Evolutionary conservation across 2,888 invertebrate genomes (phyloP).

Genomic region (Eupithecia subfuscata): DNA sequence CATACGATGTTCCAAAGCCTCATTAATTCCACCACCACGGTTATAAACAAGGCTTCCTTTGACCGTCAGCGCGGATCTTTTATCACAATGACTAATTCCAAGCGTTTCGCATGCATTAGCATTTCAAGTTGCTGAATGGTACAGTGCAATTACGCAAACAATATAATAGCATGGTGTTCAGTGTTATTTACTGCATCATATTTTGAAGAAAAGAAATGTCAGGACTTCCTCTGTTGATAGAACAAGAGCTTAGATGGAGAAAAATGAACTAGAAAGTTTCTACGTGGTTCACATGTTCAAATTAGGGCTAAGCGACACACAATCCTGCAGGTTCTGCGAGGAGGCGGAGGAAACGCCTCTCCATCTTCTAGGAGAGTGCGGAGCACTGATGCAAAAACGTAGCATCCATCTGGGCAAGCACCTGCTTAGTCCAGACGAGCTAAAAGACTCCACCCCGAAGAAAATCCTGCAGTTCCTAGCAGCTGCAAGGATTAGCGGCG

Average conservation of each 20-base stretch:
- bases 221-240: conserved; percentile 50
- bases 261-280: background rate
- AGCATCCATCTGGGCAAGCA: no score
- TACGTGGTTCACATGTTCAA: no score
- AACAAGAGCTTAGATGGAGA: conserved; percentile 18
- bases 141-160: conserved; percentile 75
- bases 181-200: conserved; percentile 64
- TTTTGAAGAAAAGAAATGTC: conserved; percentile 68
- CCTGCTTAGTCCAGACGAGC: no score
- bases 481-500: no score
- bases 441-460: no score
- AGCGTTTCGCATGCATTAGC: conserved; percentile 68
- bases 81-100: conserved; percentile 62
- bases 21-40: conserved; percentile 38
- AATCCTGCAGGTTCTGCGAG: no score
- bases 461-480: no score
- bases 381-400: no score
- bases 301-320: no score
- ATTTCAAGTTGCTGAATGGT: conserved; percentile 67
- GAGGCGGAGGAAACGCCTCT: no score
- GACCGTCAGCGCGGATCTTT: conserved; percentile 44
- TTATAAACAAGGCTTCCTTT: conserved; percentile 42
- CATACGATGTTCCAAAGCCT: conserved; percentile 31
- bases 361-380: no score
- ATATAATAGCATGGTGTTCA: conserved; percentile 74